These are phyloP conservation scores for Stenopsyche tienmushanensis DNA, from an alignment of 1,140 invertebrate genomes.

Conservation along the genomic window DNA sequence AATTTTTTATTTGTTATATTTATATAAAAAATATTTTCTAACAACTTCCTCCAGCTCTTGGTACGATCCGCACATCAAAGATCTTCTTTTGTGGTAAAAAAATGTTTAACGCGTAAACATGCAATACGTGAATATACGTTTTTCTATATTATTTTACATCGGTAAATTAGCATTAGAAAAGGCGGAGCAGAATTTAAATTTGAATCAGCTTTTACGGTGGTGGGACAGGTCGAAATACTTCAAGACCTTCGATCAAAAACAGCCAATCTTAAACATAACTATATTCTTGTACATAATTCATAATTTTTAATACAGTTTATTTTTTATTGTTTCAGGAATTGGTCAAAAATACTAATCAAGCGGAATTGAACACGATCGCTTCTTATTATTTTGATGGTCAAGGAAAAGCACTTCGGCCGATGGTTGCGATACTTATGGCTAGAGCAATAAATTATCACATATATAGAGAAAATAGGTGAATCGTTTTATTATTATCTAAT, in stretches of 20 bases:
- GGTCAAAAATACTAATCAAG: conserved; percentile 71
- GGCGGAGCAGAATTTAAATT: conserved; percentile 12
- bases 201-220: conserved; percentile 15
- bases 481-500: conserved; percentile 1
- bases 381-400: conserved; percentile 97
- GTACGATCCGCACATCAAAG: too few species aligned
- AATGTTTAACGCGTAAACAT: neutral
- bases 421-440: conserved; percentile 89
- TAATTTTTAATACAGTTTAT: too few species aligned
- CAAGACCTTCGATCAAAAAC: conserved; percentile 6
- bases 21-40: too few species aligned
- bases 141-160: too few species aligned
- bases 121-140: too few species aligned
- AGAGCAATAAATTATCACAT: conserved; percentile 88
- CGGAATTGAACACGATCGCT: conserved; percentile 82
- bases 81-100: too few species aligned
- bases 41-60: too few species aligned
- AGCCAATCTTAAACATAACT: too few species aligned
- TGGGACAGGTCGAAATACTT: neutral
- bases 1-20: neutral
- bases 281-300: too few species aligned
- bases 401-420: conserved; percentile 91
- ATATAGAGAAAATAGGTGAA: conserved; percentile 74
- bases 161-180: conserved; percentile 17
- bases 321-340: conserved; percentile 65